Evolutionary conservation across 1,140 invertebrate species (phyloP), one percentile per base, ranked within the genome.

Genomic region (Trichomalopsis sarcophagae): DNA sequence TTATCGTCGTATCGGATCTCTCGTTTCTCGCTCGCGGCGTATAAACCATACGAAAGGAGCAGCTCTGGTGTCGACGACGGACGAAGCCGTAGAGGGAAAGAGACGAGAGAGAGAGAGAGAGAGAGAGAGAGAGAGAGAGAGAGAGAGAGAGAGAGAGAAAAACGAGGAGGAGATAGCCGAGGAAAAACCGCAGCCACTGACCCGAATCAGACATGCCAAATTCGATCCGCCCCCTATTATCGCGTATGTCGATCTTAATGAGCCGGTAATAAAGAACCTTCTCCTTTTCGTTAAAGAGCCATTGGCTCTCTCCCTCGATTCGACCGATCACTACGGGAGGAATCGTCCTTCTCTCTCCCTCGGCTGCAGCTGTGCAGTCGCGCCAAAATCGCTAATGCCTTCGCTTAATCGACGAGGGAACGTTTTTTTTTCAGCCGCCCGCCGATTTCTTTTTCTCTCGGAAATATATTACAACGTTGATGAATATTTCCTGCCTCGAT

Each of bases 161-260:
- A 27, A 55, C n/a, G 47, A 36, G 27, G 36, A 30, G n/a, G n/a
- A 55, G 27, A 62, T 44, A 68, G 30, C 11, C 5, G 30, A 75
- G 11, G 50, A 77, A 76, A 68, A 83, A 44, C 7, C 50, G 76
- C 76, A 23, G 82, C 62, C 62, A 71, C 62, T 71, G 82, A 84
- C 74, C 75, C 40, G 75, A 78, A 79, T 78, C 27, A 30, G 66
- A 79, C 79, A 73, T 68, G 62, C 10, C 30, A 33, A 36, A 27
- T 33, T 50, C 68, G 36, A 79, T 68, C 36, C 68, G 17, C 50
- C 40, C 66, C 30, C 74, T 68, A 77, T 83, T 83, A 84, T 84
- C 82, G 40, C 66, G 62, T 73, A 73, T 50, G 82, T 78, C 76
- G 76, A 84, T 84, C 82, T 83, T 83, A 83, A 83, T 83, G 81